Base-by-base conservation (phyloP, 2,113 vertebrate genomes). In the Grallaria varia region DNA sequence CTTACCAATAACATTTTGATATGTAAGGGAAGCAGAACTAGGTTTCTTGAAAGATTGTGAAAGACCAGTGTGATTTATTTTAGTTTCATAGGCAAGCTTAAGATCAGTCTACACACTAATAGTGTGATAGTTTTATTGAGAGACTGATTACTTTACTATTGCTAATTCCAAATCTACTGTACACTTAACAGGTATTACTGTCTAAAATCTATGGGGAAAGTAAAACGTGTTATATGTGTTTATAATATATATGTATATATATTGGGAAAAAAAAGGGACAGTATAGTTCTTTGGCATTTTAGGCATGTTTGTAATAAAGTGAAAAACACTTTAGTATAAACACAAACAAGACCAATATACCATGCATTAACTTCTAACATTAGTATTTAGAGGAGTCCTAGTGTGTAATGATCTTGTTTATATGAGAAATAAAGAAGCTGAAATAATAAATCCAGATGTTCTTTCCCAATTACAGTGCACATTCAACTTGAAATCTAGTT, bases 141-240 rank as follows among this genome's bases (percentile, higher is more conserved):
- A 42, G 40, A 42, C 40, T n/a, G n/a, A n/a, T n/a, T n/a, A n/a
- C n/a, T n/a, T n/a, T n/a, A n/a, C n/a, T n/a, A n/a, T n/a, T n/a
- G n/a, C n/a, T n/a, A n/a, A n/a, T n/a, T n/a, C n/a, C n/a, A n/a
- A n/a, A n/a, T n/a, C n/a, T n/a, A n/a, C n/a, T n/a, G 16, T 19
- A 58, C 18, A 5, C 42, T 93, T 72, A 59, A 59, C 5, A 76
- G 30, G 8, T 59, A 59, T n/a, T 69, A 33, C 10, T 19, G 12
- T 86, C 69, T 27, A 78, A 52, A 85, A 77, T 16, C 23, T 35
- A 17, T 14, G 6, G 55, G 62, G 35, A 85, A 85, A 69, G 37
- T 35, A 53, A 50, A 76, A 49, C 0, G 0, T 31, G 4, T 59
- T 40, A 0, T 8, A 42, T 27, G 15, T 76, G 20, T 40, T 35